These are phyloP conservation scores for Siphlonurus alternatus DNA, from an alignment of 2,888 invertebrate species.

Conservation along the genomic window DNA sequence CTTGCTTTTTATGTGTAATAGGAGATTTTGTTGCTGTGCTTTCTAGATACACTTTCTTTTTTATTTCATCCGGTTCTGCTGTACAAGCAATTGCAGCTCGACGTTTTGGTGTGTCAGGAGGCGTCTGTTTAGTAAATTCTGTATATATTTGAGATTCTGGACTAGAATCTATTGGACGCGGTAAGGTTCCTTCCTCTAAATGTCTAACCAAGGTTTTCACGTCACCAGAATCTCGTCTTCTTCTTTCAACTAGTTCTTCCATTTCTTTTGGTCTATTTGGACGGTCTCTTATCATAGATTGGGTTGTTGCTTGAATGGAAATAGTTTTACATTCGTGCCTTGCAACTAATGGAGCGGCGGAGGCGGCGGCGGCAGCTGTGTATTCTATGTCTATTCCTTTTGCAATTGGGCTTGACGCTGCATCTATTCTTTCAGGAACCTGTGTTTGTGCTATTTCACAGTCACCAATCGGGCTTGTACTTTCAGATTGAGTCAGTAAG, in stretches of 20 bases:
- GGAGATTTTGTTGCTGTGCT: constrained; percentile 11
- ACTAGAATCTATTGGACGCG: constrained; percentile 14
- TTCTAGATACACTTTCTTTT: constrained; percentile 11
- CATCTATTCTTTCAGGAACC: constrained; percentile 10
- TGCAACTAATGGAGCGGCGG: neutral
- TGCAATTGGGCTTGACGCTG: constrained; percentile 8
- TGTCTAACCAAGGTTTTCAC: constrained; percentile 37
- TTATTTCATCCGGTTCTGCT: constrained; percentile 11
- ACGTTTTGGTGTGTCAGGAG: constrained; percentile 13
- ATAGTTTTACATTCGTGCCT: neutral
- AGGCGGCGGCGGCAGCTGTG: neutral
- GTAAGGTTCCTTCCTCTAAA: constrained; percentile 31
- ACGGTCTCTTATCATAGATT: constrained; percentile 7
- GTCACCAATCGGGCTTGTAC: constrained; percentile 10
- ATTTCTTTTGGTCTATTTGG: constrained; percentile 7
- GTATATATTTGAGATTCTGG: constrained; percentile 21
- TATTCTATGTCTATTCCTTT: neutral
- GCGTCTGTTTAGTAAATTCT: constrained; percentile 27
- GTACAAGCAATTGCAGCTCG: constrained; percentile 12
- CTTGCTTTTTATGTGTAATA: constrained; percentile 21
- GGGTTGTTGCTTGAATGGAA: neutral
- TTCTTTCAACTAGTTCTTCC: constrained; percentile 24
- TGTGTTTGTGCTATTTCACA: constrained; percentile 9
- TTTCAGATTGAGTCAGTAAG: constrained; percentile 6
- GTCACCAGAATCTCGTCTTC: constrained; percentile 29